Evolutionary conservation across 1,140 invertebrate genomes (phyloP).

Genomic region (Pseudobourletiella spinata): DNA sequence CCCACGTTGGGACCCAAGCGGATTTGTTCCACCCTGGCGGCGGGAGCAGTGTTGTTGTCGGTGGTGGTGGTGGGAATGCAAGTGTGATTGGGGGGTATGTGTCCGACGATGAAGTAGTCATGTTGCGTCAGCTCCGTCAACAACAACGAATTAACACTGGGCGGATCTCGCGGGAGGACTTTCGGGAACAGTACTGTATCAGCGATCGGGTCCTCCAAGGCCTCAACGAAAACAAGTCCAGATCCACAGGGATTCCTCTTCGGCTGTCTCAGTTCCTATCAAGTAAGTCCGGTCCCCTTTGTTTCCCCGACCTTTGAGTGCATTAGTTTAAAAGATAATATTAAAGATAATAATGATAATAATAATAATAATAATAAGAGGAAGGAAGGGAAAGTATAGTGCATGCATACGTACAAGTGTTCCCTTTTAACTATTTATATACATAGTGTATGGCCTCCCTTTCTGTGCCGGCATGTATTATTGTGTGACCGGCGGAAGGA

Average conservation of each 20-base stretch:
- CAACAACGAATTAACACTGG: constrained; percentile 43
- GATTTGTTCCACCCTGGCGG: not conserved
- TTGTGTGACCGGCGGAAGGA: no score
- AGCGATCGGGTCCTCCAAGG: constrained; percentile 77
- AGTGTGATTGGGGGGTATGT: constrained; percentile 27
- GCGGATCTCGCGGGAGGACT: constrained; percentile 80
- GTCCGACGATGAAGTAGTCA: constrained; percentile 38
- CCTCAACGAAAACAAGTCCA: constrained; percentile 52
- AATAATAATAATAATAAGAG: no score
- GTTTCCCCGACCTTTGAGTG: no score
- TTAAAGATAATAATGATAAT: no score
- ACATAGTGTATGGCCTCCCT: no score
- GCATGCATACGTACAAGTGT: no score
- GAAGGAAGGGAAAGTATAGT: no score
- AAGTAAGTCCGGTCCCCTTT: constrained; percentile 40
- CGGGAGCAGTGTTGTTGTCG: not conserved
- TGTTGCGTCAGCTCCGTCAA: constrained; percentile 9
- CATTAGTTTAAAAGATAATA: no score
- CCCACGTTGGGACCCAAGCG: not conserved
- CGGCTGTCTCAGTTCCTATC: constrained; percentile 70
- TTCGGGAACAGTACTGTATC: constrained; percentile 83
- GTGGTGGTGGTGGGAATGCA: not conserved
- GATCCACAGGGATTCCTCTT: constrained; percentile 62
- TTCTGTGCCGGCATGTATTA: no score
- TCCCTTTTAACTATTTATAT: no score